Conservation (phyloP, 2,113 vertebrate genomes). For the Mohoua ochrocephala region DNA sequence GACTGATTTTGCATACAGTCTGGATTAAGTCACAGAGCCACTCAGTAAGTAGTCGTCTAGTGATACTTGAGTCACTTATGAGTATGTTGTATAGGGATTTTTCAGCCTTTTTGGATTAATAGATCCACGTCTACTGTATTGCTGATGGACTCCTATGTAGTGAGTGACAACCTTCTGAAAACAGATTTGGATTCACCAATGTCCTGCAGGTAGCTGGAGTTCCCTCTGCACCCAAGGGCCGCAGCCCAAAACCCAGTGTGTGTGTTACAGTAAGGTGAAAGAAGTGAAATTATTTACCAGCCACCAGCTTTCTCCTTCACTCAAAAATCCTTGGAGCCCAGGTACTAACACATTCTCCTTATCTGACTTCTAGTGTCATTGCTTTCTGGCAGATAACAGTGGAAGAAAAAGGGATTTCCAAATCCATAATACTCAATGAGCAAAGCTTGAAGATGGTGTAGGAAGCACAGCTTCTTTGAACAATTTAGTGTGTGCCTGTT, state of each 20-base stretch:
- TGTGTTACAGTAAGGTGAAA: background rate
- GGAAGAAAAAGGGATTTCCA: background rate
- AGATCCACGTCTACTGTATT: background rate
- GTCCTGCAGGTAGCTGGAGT: background rate
- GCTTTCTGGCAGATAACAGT: background rate
- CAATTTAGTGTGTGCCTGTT: background rate
- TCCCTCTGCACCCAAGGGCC: background rate
- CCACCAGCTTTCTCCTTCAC: background rate
- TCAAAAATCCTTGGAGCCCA: background rate
- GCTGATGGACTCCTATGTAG: background rate
- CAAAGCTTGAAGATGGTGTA: background rate
- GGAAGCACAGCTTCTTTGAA: background rate
- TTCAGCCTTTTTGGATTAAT: background rate
- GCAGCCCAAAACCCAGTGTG: background rate
- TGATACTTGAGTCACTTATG: background rate
- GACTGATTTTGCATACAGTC: background rate
- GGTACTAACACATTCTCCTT: background rate
- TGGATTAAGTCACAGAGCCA: background rate
- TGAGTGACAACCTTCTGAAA: background rate
- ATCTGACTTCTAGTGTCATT: background rate
- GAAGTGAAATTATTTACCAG: background rate
- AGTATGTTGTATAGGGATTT: background rate
- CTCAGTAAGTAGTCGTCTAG: background rate
- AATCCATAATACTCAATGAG: fast-evolving
- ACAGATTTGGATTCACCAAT: background rate